Base-by-base conservation (phyloP, 2,888 invertebrate genomes). In the Bhutanitis thaidina region DNA sequence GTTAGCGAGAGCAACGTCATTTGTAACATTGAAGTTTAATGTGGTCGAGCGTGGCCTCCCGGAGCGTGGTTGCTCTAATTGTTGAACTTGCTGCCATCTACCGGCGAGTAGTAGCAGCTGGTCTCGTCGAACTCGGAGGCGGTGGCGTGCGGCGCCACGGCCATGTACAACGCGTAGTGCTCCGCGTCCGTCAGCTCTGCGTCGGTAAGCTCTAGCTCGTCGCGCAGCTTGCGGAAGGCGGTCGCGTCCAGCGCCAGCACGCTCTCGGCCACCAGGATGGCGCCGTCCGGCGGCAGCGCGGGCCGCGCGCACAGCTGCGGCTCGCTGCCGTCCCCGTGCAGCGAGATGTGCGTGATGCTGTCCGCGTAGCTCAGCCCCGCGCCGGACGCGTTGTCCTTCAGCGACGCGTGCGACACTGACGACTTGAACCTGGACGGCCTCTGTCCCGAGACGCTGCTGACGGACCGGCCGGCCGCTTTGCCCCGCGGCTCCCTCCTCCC, bases 151-250 rank as follows among this genome's bases (percentile, higher is more conserved):
- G 96, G 96, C 9, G 96, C 96, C 71, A 96, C 92, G 47, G 94
- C 93, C 65, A 96, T 96, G 64, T 97, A 97, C 53, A 97, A 77
- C 29, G 96, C 96, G 75, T 95, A 96, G 71, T 96, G 95, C 67
- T 97, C 97, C 0, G 96, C 96, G 61, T 96, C 96, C 0, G 96
- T 96, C 27, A 96, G 79, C 61, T 97, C 97, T 0, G 96, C 96
- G 61, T 96, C 96, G 0, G 96, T 96, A 27, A 96, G 79, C 61
- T 95, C 96, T 37, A 94, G 75, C 51, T 92, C 92, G 34, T 89
- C 89, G 43, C 81, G 89, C 1, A 90, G 67, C 63, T 80, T 80
- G 29, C 71, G 72, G 54, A 90, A 84, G 1, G 81, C 71, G 1
- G 66, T 60, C 1, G 90, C 88, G 64, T 90, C 89, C 9, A 90